phyloP scores from a whole-genome alignment of 2,113 vertebrate genomes.

The Triplophysa rosa region DNA sequence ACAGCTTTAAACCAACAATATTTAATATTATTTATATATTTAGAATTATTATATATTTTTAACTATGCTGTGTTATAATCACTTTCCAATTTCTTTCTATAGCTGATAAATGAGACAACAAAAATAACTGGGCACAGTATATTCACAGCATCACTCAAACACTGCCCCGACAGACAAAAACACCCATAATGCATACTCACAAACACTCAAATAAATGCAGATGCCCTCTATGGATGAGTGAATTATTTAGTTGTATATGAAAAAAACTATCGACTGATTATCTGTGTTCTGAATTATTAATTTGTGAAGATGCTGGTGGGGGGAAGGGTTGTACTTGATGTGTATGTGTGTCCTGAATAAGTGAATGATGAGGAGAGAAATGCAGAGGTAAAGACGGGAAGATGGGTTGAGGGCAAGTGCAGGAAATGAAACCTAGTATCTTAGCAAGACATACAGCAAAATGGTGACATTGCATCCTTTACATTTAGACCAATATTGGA shows the following conservation, averaged over 20 bases:
- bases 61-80: too few relatives aligned
- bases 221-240: slow-evolving; percentile 73
- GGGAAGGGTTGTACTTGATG: slow-evolving; percentile 6
- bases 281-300: slow-evolving; percentile 93
- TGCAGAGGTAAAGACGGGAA: slow-evolving; percentile 7
- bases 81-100: too few relatives aligned
- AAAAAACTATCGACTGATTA: slow-evolving; percentile 88
- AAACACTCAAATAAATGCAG: slow-evolving; percentile 28
- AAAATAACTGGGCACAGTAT: not conserved
- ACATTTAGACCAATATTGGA: slow-evolving; percentile 37
- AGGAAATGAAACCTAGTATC: slow-evolving; percentile 42
- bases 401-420: slow-evolving; percentile 16
- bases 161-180: not conserved
- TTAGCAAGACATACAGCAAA: slow-evolving; percentile 1
- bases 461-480: slow-evolving; percentile 26
- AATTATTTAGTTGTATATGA: slow-evolving; percentile 94
- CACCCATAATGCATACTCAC: slow-evolving; percentile 56
- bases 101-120: too few relatives aligned
- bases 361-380: slow-evolving; percentile 6
- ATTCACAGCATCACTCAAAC: slow-evolving; percentile 38
- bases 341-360: slow-evolving; percentile 20
- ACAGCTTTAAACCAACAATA: not conserved
- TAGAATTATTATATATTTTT: too few relatives aligned
- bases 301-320: slow-evolving; percentile 73
- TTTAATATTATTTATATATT: too few relatives aligned